Evolutionary conservation across 2,113 vertebrate genomes (phyloP).

Genomic region (Mionectes macconnelli): DNA sequence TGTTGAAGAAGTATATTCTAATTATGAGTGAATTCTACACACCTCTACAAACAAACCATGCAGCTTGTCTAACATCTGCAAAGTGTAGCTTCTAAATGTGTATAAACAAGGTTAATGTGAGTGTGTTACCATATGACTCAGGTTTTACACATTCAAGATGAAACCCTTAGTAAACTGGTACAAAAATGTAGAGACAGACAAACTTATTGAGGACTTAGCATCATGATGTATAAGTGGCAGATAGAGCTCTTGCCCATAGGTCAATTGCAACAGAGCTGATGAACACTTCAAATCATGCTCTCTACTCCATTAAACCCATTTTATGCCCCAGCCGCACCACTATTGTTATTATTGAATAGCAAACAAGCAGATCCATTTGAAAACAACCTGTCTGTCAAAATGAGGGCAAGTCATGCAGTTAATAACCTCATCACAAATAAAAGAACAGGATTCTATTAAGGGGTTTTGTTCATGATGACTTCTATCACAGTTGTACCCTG

Average conservation of each 20-base stretch:
- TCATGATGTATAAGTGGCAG: neutral
- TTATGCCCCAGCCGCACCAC: neutral
- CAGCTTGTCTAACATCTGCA: neutral
- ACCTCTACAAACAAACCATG: neutral
- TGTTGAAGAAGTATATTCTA: neutral
- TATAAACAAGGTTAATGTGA: neutral
- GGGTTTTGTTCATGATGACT: neutral
- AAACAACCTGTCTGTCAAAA: neutral
- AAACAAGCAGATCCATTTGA: neutral
- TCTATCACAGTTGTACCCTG: rapidly evolving
- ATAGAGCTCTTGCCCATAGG: neutral
- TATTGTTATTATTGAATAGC: neutral
- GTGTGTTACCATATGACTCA: neutral
- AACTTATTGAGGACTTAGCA: neutral
- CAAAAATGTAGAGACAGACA: neutral
- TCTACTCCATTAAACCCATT: neutral
- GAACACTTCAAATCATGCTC: neutral
- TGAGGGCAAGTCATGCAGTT: neutral
- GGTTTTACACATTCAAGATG: neutral
- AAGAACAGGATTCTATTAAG: neutral
- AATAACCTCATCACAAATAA: neutral
- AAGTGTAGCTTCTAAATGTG: neutral
- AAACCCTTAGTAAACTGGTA: neutral
- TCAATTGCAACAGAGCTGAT: neutral
- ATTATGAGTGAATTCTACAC: neutral